phyloP scores from a whole-genome alignment of 2,113 vertebrate species.

The Cryptotis parvus region DNA sequence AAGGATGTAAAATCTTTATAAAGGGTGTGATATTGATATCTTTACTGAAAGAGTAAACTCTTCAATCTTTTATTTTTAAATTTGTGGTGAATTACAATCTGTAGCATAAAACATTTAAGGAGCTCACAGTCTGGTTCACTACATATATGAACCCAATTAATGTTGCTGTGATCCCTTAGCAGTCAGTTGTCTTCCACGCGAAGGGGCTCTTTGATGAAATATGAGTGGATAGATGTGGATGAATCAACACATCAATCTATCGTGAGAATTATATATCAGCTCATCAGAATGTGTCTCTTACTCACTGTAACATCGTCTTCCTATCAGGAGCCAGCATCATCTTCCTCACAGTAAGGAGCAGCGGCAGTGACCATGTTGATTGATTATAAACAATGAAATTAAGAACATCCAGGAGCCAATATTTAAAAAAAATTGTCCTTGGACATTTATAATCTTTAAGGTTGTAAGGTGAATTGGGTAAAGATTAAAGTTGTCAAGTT shows the following conservation, averaged over 20 bases:
- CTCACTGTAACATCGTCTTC: constrained; percentile 54
- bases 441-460: constrained; percentile 43
- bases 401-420: constrained; percentile 36
- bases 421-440: constrained; percentile 45
- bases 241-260: constrained; percentile 66
- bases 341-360: constrained; percentile 66
- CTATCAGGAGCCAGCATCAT: constrained; percentile 43
- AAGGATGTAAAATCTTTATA: constrained; percentile 41
- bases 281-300: constrained; percentile 34
- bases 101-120: constrained; percentile 59
- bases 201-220: constrained; percentile 59
- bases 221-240: constrained; percentile 50
- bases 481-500: constrained; percentile 17
- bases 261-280: constrained; percentile 45
- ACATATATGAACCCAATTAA: constrained; percentile 17
- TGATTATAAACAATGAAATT: constrained; percentile 54
- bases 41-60: not conserved
- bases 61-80: constrained; percentile 6
- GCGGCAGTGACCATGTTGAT: constrained; percentile 50
- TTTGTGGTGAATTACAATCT: constrained; percentile 51
- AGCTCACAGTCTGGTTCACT: constrained; percentile 44
- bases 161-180: constrained; percentile 54
- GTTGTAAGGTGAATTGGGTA: constrained; percentile 30
- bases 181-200: constrained; percentile 47
- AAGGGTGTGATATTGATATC: constrained; percentile 44